Base-by-base conservation (phyloP, 2,113 vertebrate genomes). In the Rallus limicola region DNA sequence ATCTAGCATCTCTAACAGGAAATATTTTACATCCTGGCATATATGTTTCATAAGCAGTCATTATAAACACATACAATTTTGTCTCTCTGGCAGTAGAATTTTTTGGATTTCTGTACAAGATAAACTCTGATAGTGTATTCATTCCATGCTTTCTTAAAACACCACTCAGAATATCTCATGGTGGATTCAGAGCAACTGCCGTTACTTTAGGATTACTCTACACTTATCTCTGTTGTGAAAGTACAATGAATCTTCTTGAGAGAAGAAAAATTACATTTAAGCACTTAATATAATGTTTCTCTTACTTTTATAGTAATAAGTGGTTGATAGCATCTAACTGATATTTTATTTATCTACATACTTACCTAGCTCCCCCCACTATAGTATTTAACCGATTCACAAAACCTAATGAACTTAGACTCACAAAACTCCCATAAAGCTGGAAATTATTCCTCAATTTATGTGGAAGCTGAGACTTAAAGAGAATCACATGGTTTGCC, bases 291-390 rank as follows among this genome's bases (percentile, higher is more conserved):
- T 58, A 44, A 68, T 52, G 40, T 88, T 93, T 94, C 24, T 75
- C 40, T 70, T 79, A 70, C 78, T 92, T 88, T 92, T 82, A 90
- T 56, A 90, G 55, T 64, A 93, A 36, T 86, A 71, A 93, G 75
- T 65, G 71, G 52, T 69, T 93, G 79, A 77, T 33, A 93, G 77
- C 67, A 80, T 56, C 59, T 82, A 76, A 79, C 17, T 50, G 65
- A 24, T 36, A 67, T 50, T 59, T 63, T 65, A 58, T 88, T 59
- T 91, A 62, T 67, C 52, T 60, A 29, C 26, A 20, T 58, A 34
- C 34, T 67, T 55, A 50, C 33, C 19, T 60, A 62, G 28, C 53
- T 60, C 25, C 12, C n/a, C 9, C 17, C 25, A 17, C 34, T 56
- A 19, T 1, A 40, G 25, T 23, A 65, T 36, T 56, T 60, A 48